Evolutionary conservation across 2,888 invertebrate species (phyloP).

Genomic region (Drosophila multiciliata): DNA sequence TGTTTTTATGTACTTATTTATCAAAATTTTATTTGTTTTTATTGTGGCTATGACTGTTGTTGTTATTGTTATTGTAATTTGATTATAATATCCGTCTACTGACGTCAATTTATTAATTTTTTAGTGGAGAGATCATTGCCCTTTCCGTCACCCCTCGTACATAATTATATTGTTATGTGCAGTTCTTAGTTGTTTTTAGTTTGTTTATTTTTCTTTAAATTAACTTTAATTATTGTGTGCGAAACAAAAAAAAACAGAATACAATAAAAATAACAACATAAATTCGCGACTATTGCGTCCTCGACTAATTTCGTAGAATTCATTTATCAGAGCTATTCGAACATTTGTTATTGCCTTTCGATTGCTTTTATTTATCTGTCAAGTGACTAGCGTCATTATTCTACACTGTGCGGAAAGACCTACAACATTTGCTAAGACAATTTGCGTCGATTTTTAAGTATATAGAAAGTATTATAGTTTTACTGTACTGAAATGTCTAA

Average conservation of each 20-base stretch:
- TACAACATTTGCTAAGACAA: neutral
- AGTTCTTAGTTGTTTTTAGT: slow-evolving; percentile 31
- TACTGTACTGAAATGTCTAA: neutral
- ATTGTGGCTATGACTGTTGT: slow-evolving; percentile 1
- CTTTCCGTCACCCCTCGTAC: neutral
- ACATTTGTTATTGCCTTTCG: slow-evolving; percentile 72
- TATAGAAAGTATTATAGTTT: neutral
- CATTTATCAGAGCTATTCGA: slow-evolving; percentile 65
- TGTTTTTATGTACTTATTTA: slow-evolving; percentile 42
- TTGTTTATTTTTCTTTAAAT: slow-evolving; percentile 60
- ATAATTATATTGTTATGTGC: slow-evolving; percentile 36
- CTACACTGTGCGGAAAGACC: neutral
- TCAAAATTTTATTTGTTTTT: slow-evolving; percentile 25
- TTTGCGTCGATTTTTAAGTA: neutral
- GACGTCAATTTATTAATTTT: slow-evolving; percentile 73
- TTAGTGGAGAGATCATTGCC: slow-evolving; percentile 36
- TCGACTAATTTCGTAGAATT: slow-evolving; percentile 72
- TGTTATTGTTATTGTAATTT: slow-evolving; percentile 56
- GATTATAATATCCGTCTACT: slow-evolving; percentile 68
- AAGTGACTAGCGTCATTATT: slow-evolving; percentile 53
- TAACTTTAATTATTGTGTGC: slow-evolving; percentile 38
- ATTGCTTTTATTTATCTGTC: slow-evolving; percentile 71
- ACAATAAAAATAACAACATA: slow-evolving; percentile 16
- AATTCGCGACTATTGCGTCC: slow-evolving; percentile 58
- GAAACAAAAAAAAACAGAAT: slow-evolving; percentile 27